Evolutionary conservation across 2,888 invertebrate species (phyloP), one percentile per base, ranked within the genome.

Genomic region (Caenorhabditis angaria): DNA sequence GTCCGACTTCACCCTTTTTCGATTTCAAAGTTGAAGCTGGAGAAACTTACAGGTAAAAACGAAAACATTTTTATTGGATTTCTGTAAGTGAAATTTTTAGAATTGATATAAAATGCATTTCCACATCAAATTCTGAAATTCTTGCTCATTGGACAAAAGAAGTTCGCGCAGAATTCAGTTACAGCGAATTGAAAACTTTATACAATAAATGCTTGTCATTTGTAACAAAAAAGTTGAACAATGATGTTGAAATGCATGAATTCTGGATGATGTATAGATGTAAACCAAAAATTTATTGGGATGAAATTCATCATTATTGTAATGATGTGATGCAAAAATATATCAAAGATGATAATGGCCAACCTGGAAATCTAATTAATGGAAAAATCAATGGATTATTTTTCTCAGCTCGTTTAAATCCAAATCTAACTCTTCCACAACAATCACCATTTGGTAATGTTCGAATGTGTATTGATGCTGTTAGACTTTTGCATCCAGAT

Each of bases 331-430:
- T 86, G 87, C 76, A 80, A 60, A 82, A 80, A 62, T 86, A 87
- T 65, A 62, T 80, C 20, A 87, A 87, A 63, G 87, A 87, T 61
- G 74, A 76, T 58, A 87, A 87, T 63, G 87, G 87, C 6, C 85
- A 85, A 61, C 82, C 82, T 24, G 82, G 76, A 18, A 84, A 84
- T 59, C 67, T 79, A 18, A 83, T 85, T 58, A 85, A 85, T 60
- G 83, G 82, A 10, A 66, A 66, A n/a, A 77, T 83, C 24, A 65
- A 66, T 28, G 83, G 81, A 14, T 70, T 88, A 27, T 88, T 88
- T 76, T 88, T 88, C 77, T 83, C 85, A 24, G 82, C 86, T 6
- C 75, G 82, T n/a, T 74, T 87, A 10, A 47, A 68, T 14, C 74
- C 79, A n/a, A 77, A 78, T 32, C 78, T 76, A 1, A 53, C 55